Percentiles rank a stretch among this genome's conserved stretches.
Conservation (phyloP, 1,140 invertebrate species). For the Drosophila lacteicornis region DNA sequence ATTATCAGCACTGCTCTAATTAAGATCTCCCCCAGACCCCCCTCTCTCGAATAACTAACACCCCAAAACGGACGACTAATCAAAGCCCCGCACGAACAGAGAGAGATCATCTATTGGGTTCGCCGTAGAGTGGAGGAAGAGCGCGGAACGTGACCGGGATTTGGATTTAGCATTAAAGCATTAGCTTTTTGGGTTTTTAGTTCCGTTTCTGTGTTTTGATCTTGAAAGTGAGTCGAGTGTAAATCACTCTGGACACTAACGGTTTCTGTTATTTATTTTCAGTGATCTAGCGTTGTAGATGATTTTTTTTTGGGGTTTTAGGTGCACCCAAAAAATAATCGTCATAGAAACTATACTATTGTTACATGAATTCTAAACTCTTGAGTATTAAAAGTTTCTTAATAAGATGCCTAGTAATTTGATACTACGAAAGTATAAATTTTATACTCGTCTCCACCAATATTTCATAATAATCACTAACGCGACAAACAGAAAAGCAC, state of each 20-base stretch:
- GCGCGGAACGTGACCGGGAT: conserved; percentile 26
- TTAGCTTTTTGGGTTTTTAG: conserved; percentile 4
- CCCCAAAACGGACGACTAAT: conserved; percentile 60
- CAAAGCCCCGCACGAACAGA: conserved; percentile 45
- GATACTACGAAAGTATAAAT: too few species aligned
- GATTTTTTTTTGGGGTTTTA: background rate
- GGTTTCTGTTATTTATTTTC: background rate
- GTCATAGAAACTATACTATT: too few species aligned
- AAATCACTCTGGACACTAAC: conserved; percentile 10
- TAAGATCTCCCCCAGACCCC: conserved; percentile 71
- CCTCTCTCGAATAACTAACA: conserved; percentile 47
- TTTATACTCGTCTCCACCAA: too few species aligned
- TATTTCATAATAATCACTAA: too few species aligned
- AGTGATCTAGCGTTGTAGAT: background rate
- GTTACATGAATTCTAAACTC: too few species aligned
- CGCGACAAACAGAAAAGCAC: too few species aligned
- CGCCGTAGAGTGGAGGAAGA: background rate
- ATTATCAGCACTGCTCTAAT: conserved; percentile 80
- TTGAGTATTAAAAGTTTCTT: too few species aligned
- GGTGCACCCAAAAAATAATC: too few species aligned
- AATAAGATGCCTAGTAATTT: too few species aligned
- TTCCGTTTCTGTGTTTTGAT: conserved; percentile 20
- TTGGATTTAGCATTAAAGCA: conserved; percentile 5
- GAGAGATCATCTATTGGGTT: conserved; percentile 36
- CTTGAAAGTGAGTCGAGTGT: conserved; percentile 26